Conservation (phyloP, 2,888 invertebrate genomes). For the Xanthia togata region DNA sequence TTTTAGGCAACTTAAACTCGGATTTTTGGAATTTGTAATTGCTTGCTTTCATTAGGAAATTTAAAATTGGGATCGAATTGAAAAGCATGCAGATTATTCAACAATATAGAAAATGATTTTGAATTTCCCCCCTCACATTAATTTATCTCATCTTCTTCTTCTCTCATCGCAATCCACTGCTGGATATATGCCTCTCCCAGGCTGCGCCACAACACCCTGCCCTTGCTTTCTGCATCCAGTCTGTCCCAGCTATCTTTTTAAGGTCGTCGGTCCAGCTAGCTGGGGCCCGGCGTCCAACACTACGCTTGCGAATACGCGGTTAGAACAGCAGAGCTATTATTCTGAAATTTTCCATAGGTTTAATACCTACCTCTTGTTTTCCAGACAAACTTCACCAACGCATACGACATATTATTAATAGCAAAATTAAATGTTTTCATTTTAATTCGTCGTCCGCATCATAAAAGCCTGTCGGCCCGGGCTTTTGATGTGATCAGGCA, state of each 20-base stretch:
- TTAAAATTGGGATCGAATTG: neutral
- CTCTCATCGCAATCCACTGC: too few species aligned
- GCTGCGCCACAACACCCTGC: too few species aligned
- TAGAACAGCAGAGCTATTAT: neutral
- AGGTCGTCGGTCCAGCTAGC: neutral
- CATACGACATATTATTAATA: slow-evolving; percentile 68
- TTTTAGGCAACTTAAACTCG: neutral
- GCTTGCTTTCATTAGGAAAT: neutral
- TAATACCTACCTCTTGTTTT: neutral
- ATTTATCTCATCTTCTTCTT: too few species aligned
- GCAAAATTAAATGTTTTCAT: slow-evolving; percentile 80
- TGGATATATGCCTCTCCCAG: too few species aligned
- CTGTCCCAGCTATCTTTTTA: too few species aligned
- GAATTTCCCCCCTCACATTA: neutral
- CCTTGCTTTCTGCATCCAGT: too few species aligned
- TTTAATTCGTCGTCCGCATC: slow-evolving; percentile 84
- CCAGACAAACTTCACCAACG: slow-evolving; percentile 28
- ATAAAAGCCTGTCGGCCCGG: slow-evolving; percentile 80
- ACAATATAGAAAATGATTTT: neutral
- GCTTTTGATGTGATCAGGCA: slow-evolving; percentile 87
- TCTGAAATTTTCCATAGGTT: neutral
- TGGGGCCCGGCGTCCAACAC: neutral
- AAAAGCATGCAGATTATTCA: neutral
- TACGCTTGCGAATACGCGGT: neutral
- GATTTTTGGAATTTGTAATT: neutral